phyloP scores from a whole-genome alignment of 2,797 vertebrate species.

The Allochrocebus solatus region DNA sequence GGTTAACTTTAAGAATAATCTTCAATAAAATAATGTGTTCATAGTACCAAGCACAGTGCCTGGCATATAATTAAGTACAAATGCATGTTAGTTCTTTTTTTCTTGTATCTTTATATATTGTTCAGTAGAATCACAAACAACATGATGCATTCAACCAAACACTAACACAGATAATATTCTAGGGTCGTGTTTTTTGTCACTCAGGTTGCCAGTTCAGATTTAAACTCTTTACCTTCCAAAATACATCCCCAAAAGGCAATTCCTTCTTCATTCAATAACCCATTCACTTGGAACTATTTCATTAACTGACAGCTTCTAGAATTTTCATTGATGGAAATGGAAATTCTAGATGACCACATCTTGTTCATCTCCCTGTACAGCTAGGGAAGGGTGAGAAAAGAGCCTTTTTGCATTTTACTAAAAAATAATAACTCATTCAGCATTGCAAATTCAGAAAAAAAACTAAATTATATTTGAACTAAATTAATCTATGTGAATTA shows the following conservation, averaged over 20 bases:
- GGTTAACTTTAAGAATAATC: not conserved
- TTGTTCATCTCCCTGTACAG: not conserved
- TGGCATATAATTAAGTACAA: not conserved
- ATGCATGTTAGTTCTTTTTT: not conserved
- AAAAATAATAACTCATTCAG: not conserved
- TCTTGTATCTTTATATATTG: not conserved
- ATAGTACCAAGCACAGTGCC: not conserved
- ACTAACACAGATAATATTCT: not conserved
- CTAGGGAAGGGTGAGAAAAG: not conserved
- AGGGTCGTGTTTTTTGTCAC: not conserved
- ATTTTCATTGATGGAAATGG: not conserved
- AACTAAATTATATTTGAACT: constrained; percentile 50
- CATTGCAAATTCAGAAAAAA: constrained; percentile 48
- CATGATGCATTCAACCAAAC: not conserved
- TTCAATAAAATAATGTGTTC: not conserved
- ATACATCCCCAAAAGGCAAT: not conserved
- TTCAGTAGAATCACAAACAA: not conserved
- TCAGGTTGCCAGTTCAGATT: not conserved
- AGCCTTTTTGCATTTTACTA: not conserved
- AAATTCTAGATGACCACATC: not conserved
- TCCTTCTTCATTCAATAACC: not conserved
- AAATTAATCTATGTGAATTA: constrained; percentile 69
- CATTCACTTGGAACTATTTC: not conserved
- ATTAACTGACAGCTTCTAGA: constrained; percentile 23
- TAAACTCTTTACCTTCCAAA: not conserved